A percentile compares a stretch with the other conserved stretches of the same genome.
Evolutionary conservation across 2,888 invertebrate species (phyloP).

Genomic region (Diadegma fenestrale): DNA sequence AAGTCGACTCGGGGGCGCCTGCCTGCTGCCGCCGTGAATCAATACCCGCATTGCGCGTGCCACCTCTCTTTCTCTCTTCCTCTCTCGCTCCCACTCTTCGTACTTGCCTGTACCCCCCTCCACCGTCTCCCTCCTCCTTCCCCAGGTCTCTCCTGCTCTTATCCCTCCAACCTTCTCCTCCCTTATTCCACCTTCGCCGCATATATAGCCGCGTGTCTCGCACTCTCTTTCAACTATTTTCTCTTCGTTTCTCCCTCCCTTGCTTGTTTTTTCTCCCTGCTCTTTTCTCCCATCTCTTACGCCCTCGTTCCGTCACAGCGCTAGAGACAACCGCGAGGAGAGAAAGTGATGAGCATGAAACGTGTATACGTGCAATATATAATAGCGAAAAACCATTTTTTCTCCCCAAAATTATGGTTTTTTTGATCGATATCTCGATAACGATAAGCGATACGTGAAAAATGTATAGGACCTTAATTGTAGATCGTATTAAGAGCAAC

Average conservation of each 20-base stretch:
- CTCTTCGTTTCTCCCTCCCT: conserved; percentile 32
- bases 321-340: conserved; percentile 75
- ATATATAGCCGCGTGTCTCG: conserved; percentile 68
- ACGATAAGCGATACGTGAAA: too few species aligned
- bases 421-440: too few species aligned
- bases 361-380: conserved; percentile 49
- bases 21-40: conserved; percentile 86
- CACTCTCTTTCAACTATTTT: conserved; percentile 7
- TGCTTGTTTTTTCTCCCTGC: conserved; percentile 73
- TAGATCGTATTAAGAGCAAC: too few species aligned
- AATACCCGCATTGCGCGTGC: conserved; percentile 85
- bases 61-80: conserved; percentile 84
- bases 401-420: too few species aligned
- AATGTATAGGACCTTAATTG: too few species aligned
- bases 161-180: conserved; percentile 74
- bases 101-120: conserved; percentile 58
- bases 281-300: conserved; percentile 81
- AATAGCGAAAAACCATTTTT: too few species aligned
- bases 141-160: conserved; percentile 83
- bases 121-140: conserved; percentile 82
- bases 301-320: conserved; percentile 80
- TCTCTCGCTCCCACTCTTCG: conserved; percentile 84
- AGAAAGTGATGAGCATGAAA: conserved; percentile 77
- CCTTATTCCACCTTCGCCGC: conserved; percentile 49
- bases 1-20: conserved; percentile 86